Evolutionary conservation across 2,888 invertebrate genomes (phyloP).

Genomic region (Druceiella hillmani): DNA sequence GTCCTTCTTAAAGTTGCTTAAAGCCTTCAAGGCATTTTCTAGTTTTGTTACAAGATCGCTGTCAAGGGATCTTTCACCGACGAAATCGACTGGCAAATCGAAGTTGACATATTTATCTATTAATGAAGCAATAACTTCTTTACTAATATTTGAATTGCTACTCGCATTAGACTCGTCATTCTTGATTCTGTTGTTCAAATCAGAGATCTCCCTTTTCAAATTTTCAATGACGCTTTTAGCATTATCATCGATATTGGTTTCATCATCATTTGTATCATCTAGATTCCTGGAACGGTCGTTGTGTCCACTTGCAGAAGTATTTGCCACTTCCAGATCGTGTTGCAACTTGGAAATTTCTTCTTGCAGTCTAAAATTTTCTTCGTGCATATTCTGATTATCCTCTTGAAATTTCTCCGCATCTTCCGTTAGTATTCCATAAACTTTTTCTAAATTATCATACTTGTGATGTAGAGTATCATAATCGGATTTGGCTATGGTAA

Average conservation of each 20-base stretch:
- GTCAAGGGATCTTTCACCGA: constrained; percentile 43
- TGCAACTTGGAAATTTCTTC: constrained; percentile 45
- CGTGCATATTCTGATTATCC: constrained; percentile 49
- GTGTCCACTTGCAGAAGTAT: constrained; percentile 30
- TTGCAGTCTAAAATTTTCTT: constrained; percentile 46
- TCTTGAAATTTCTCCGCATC: constrained; percentile 50
- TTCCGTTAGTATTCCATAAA: constrained; percentile 40
- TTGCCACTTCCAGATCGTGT: constrained; percentile 40
- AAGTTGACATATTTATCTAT: constrained; percentile 43
- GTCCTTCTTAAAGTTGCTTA: constrained; percentile 54
- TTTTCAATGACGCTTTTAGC: constrained; percentile 48
- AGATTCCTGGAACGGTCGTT: constrained; percentile 32
- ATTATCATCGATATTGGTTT: constrained; percentile 46
- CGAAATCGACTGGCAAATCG: constrained; percentile 44
- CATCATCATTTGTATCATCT: constrained; percentile 36
- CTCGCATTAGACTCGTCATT: too few species aligned
- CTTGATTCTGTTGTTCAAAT: constrained; percentile 37
- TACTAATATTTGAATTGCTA: too few species aligned
- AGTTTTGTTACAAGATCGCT: constrained; percentile 41
- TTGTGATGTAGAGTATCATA: constrained; percentile 42
- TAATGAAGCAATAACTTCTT: too few species aligned
- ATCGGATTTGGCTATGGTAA: constrained; percentile 31
- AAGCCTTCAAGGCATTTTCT: constrained; percentile 49
- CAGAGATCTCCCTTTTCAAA: constrained; percentile 43
- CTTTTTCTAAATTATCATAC: constrained; percentile 45